These are phyloP conservation scores for Clarias fuscus DNA, from an alignment of 2,797 vertebrate species.

Conservation along the genomic window DNA sequence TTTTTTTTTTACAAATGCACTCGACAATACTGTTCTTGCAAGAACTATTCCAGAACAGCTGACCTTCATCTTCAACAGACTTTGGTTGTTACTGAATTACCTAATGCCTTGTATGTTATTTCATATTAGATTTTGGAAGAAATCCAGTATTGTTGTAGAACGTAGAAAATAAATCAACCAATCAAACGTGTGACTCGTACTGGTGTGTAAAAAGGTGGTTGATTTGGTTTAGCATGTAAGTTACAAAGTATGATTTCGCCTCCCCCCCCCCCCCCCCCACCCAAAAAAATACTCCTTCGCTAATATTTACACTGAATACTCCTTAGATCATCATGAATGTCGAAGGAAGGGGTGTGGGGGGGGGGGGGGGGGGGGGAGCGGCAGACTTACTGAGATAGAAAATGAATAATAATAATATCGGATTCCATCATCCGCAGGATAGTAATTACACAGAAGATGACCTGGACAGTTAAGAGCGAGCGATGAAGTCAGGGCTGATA, in stretches of 20 bases:
- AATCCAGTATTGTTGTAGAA: too few species aligned
- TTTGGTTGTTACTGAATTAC: too few species aligned
- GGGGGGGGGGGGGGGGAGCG: background rate
- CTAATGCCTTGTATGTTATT: too few species aligned
- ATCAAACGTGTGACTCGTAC: too few species aligned
- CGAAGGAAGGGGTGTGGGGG: background rate
- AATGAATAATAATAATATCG: slow-evolving; percentile 54
- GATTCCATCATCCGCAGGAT: slow-evolving; percentile 59
- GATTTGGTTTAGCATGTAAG: slow-evolving; percentile 24
- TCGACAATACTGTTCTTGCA: too few species aligned
- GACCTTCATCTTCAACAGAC: too few species aligned
- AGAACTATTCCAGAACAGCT: too few species aligned
- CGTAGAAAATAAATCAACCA: too few species aligned
- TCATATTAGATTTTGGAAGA: too few species aligned
- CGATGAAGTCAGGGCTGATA: slow-evolving; percentile 54
- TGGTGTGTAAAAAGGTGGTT: background rate
- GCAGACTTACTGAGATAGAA: background rate
- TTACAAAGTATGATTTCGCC: background rate
- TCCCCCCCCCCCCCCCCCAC: too few species aligned
- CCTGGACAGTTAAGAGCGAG: slow-evolving; percentile 52
- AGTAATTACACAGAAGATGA: slow-evolving; percentile 71
- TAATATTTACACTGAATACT: slow-evolving; percentile 1
- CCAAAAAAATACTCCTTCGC: slow-evolving; percentile 14
- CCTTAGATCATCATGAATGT: background rate
- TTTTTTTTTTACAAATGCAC: too few species aligned